Base-by-base conservation (phyloP, 2,888 invertebrate genomes). In the Drosophila pullipes region DNA sequence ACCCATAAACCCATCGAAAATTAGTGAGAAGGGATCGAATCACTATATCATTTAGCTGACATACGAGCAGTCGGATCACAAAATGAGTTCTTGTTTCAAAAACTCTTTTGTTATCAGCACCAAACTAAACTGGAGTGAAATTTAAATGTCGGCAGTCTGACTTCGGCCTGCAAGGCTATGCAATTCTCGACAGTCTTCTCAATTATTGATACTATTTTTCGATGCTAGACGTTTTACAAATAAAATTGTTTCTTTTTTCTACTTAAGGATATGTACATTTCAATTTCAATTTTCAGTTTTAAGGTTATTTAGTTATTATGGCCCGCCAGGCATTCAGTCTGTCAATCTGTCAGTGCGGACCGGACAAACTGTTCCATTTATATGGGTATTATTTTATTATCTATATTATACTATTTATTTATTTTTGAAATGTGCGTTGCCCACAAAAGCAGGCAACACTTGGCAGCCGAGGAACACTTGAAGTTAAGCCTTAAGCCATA, bases 381-480 rank as follows among this genome's bases (percentile, higher is more conserved):
- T 31, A 53, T 37, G 25, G 18, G 11, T 28, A 18, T 37, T 10
- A 60, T 50, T 22, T 50, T 30, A 30, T 13, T 35, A 62, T 31
- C 7, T 11, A 4, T 53, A 57, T 52, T 18, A 25, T 22, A 25
- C 25, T 25, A 53, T 39, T 53, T 57, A 41, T 28, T 18, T 39
- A 11, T 37, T 5, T 25, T 16, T 35, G 4, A 62, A 47, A 47
- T 39, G 58, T 58, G 22, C 44, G 39, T 13, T 53, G 53, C 35
- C 50, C 67, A 10, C 28, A 30, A 33, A 72, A 60, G 78, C 60
- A 60, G 61, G 67, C 67, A 66, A 65, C 74, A 75, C 66, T 72
- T 55, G 18, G 25, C 55, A 50, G 30, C 6, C 52, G 22, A 31
- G 60, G n/a, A 63, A 50, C 25, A 59, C 44, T 64, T 50, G 52